Percentiles rank a stretch among this genome's conserved stretches.
phyloP scores from a whole-genome alignment of 2,888 invertebrate genomes.

The Amphimallon solstitiale region DNA sequence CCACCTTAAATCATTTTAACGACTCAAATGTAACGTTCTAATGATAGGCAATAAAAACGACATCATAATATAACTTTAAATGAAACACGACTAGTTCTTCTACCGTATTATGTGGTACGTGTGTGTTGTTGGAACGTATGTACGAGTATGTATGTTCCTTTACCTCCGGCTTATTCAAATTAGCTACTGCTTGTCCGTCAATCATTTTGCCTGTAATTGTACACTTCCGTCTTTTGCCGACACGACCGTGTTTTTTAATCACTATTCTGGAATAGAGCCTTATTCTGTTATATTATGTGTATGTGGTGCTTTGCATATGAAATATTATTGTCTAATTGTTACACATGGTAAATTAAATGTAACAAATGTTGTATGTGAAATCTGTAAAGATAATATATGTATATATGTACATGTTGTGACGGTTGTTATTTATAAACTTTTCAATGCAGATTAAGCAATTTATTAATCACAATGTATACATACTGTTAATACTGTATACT shows the following conservation, averaged over 20 bases:
- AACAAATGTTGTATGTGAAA: slow-evolving; percentile 9
- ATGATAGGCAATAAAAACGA: slow-evolving; percentile 26
- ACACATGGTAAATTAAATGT: slow-evolving; percentile 6
- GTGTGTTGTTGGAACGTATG: not conserved
- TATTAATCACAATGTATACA: no score
- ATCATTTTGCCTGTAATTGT: slow-evolving; percentile 28
- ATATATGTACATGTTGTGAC: no score
- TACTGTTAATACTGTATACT: no score
- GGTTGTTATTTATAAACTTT: no score
- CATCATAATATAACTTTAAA: slow-evolving; percentile 21
- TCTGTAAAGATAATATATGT: no score
- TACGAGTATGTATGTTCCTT: slow-evolving; percentile 3
- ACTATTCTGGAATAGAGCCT: not conserved
- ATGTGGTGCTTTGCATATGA: not conserved
- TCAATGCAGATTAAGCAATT: no score
- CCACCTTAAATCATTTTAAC: slow-evolving; percentile 24
- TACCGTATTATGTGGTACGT: not conserved
- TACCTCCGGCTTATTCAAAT: slow-evolving; percentile 31
- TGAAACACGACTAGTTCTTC: slow-evolving; percentile 16
- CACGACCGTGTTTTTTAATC: slow-evolving; percentile 21
- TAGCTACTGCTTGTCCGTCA: slow-evolving; percentile 27
- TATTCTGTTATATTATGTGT: no score
- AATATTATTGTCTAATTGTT: slow-evolving; percentile 13
- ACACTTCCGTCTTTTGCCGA: slow-evolving; percentile 24
- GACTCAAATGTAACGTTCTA: slow-evolving; percentile 2